Evolutionary conservation across 2,888 invertebrate species (phyloP).

Genomic region (Hypsopygia costalis): DNA sequence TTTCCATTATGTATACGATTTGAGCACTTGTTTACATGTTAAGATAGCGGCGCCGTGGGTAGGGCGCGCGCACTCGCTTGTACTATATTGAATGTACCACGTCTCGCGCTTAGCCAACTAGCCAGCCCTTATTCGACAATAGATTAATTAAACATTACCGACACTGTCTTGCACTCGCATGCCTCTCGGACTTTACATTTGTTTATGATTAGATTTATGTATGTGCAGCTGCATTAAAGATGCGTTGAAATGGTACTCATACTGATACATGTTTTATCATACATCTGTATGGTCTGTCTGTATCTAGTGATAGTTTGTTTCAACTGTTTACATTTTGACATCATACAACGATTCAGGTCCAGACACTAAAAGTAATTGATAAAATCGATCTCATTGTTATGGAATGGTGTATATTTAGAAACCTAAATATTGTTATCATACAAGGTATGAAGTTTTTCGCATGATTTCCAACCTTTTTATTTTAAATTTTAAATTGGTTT

Average conservation of each 20-base stretch:
- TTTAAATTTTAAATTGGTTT: constrained; percentile 50
- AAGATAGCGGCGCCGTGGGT: constrained; percentile 70
- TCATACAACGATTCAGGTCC: constrained; percentile 65
- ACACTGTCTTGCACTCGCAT: constrained; percentile 23
- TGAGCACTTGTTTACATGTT: constrained; percentile 77
- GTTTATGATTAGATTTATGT: constrained; percentile 17
- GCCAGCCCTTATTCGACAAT: constrained; percentile 37
- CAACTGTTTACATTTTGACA: constrained; percentile 21
- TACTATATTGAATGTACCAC: constrained; percentile 38
- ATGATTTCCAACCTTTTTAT: constrained; percentile 42
- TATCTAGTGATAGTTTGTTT: constrained; percentile 4
- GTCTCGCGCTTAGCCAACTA: constrained; percentile 49
- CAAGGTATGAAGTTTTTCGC: constrained; percentile 74
- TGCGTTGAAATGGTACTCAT: background rate
- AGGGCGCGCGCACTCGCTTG: constrained; percentile 46
- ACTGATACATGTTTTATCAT: background rate
- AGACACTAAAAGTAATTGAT: constrained; percentile 55
- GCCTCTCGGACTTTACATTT: constrained; percentile 20
- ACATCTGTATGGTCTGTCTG: background rate
- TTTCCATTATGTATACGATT: constrained; percentile 81
- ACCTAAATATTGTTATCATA: constrained; percentile 76
- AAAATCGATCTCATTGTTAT: constrained; percentile 79
- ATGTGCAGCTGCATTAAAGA: background rate
- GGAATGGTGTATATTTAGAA: constrained; percentile 64
- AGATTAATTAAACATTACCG: constrained; percentile 36